phyloP scores from a whole-genome alignment of 2,888 invertebrate genomes.

The Ichneumoninae sp. region DNA sequence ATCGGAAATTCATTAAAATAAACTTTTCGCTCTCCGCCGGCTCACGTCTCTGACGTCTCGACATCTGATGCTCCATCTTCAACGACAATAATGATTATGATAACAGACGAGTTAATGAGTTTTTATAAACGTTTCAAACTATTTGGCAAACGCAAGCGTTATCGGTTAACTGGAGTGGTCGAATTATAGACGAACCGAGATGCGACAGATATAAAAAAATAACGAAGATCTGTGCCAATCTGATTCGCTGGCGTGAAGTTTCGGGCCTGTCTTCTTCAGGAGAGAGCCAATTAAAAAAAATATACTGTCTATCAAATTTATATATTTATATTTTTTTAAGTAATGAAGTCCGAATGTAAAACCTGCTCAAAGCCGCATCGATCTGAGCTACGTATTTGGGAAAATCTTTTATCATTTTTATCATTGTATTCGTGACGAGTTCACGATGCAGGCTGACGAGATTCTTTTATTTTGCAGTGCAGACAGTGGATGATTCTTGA shows the following conservation, averaged over 20 bases:
- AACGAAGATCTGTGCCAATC: background rate
- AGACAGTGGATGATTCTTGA: background rate
- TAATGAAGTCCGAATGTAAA: background rate
- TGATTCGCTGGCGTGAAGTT: background rate
- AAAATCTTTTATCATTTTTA: background rate
- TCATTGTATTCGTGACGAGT: background rate
- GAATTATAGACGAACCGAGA: background rate
- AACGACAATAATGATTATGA: conserved; percentile 22
- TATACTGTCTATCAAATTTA: background rate
- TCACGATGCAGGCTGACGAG: background rate
- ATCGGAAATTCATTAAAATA: conserved; percentile 52
- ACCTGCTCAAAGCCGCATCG: background rate
- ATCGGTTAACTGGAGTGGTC: background rate
- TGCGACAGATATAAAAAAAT: background rate
- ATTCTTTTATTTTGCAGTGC: background rate
- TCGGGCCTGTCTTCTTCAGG: background rate
- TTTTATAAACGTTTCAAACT: conserved; percentile 30
- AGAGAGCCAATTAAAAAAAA: background rate
- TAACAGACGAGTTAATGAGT: conserved; percentile 27
- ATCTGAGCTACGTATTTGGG: background rate
- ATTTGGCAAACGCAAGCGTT: conserved; percentile 6
- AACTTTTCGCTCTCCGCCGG: conserved; percentile 24
- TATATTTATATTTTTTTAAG: background rate
- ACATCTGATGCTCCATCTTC: background rate
- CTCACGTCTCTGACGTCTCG: conserved; percentile 21